A percentile compares a stretch with the other conserved stretches of the same genome.
phyloP scores from a whole-genome alignment of 2,797 vertebrate genomes.

The Fistularia tabacaria region DNA sequence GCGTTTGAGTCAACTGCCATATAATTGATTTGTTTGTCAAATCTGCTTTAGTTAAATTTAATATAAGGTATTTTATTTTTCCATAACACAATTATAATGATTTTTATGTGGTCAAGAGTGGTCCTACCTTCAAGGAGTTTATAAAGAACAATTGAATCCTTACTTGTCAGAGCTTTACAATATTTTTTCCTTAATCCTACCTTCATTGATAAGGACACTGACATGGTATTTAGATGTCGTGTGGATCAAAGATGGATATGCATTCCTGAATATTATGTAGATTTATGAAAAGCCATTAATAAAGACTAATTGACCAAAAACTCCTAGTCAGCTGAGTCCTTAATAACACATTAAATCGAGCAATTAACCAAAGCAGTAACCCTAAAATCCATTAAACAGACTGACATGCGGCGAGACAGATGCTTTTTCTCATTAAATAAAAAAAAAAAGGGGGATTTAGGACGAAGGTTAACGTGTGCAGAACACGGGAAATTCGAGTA shows the following conservation, averaged over 20 bases:
- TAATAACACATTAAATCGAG: slow-evolving; percentile 66
- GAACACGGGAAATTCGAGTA: slow-evolving; percentile 16
- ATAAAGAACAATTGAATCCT: slow-evolving; percentile 35
- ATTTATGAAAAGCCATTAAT: slow-evolving; percentile 71
- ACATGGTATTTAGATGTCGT: slow-evolving; percentile 49
- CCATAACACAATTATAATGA: too few relatives aligned
- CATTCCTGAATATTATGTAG: slow-evolving; percentile 57
- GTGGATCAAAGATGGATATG: slow-evolving; percentile 48
- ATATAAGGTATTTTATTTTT: too few relatives aligned
- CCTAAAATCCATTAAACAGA: slow-evolving; percentile 57
- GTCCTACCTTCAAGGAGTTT: background rate
- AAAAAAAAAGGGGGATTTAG: slow-evolving; percentile 17
- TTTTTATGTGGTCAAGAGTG: too few relatives aligned
- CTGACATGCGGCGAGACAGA: slow-evolving; percentile 36
- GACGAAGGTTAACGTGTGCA: slow-evolving; percentile 15
- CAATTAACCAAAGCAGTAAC: slow-evolving; percentile 59
- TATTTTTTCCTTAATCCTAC: slow-evolving; percentile 40
- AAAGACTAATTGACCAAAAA: slow-evolving; percentile 69
- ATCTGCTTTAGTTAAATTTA: too few relatives aligned
- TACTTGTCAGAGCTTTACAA: slow-evolving; percentile 50
- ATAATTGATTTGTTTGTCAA: too few relatives aligned
- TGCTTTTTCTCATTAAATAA: slow-evolving; percentile 24
- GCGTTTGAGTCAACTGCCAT: too few relatives aligned
- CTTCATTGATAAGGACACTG: slow-evolving; percentile 55
- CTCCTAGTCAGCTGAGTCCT: slow-evolving; percentile 62